phyloP scores from a whole-genome alignment of 2,888 invertebrate species.

The Athetis lepigone region DNA sequence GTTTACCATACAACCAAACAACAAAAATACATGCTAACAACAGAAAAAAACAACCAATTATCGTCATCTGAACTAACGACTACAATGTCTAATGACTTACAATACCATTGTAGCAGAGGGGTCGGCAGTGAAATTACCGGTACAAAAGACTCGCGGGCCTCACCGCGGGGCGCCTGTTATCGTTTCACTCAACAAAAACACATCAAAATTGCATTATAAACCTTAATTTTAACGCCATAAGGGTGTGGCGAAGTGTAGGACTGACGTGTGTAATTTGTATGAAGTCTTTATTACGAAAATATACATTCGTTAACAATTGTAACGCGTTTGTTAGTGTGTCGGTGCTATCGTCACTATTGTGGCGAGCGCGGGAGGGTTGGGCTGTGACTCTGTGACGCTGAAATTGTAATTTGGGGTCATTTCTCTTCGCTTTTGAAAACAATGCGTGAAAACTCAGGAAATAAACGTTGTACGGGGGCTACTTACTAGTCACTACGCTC shows the following conservation, averaged over 20 bases:
- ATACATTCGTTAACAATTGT: conserved; percentile 69
- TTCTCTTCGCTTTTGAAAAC: conserved; percentile 31
- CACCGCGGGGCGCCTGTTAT: conserved; percentile 81
- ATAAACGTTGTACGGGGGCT: too few relatives aligned
- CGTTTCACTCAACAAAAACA: conserved; percentile 25
- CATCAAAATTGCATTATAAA: conserved; percentile 27
- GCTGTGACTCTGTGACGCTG: conserved; percentile 31
- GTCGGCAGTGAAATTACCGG: conserved; percentile 75
- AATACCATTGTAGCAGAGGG: conserved; percentile 70
- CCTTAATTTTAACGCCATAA: conserved; percentile 20
- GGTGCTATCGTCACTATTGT: conserved; percentile 76
- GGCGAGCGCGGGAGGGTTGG: conserved; percentile 50
- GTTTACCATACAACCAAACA: conserved; percentile 26
- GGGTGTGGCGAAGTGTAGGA: conserved; percentile 5
- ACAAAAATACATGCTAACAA: conserved; percentile 41
- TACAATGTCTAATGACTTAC: conserved; percentile 77
- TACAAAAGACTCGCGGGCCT: conserved; percentile 76
- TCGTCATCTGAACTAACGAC: conserved; percentile 66
- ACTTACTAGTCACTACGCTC: too few relatives aligned
- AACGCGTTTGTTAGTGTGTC: conserved; percentile 66
- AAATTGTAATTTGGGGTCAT: conserved; percentile 31
- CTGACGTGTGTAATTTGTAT: conserved; percentile 41
- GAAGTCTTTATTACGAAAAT: conserved; percentile 67
- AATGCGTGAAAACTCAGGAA: neutral
- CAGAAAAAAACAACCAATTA: conserved; percentile 66